Percentiles rank a stretch among this genome's conserved stretches.
Conservation (phyloP, 2,113 vertebrate genomes). For the Mionectes macconnelli region DNA sequence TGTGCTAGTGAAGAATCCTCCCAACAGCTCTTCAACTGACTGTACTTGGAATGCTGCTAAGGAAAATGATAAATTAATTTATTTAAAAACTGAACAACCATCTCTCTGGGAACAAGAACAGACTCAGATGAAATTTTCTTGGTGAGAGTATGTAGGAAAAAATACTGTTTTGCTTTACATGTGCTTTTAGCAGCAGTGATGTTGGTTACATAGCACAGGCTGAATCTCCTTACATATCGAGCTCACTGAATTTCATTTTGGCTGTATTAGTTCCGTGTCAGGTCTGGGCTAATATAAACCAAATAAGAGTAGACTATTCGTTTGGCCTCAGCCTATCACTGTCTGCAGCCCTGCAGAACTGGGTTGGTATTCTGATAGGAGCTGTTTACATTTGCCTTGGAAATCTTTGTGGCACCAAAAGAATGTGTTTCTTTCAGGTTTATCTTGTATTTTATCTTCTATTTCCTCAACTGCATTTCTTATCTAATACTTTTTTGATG, state of each 20-base stretch:
- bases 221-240: background rate
- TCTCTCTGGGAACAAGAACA: slow-evolving; percentile 68
- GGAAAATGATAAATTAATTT: slow-evolving; percentile 70
- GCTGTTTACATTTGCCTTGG: background rate
- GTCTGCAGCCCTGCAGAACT: background rate
- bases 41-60: background rate
- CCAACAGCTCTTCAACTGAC: background rate
- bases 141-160: slow-evolving; percentile 63
- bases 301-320: background rate
- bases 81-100: slow-evolving; percentile 72
- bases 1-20: slow-evolving; percentile 73
- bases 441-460: background rate
- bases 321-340: background rate
- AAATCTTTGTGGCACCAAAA: background rate
- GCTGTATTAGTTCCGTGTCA: background rate
- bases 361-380: background rate
- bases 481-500: background rate
- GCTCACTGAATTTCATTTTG: background rate
- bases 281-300: background rate
- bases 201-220: background rate
- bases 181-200: background rate
- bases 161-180: background rate
- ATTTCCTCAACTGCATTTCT: background rate
- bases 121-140: slow-evolving; percentile 66
- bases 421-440: background rate